phyloP scores from a whole-genome alignment of 2,888 invertebrate genomes.

The Andrena praecox region DNA sequence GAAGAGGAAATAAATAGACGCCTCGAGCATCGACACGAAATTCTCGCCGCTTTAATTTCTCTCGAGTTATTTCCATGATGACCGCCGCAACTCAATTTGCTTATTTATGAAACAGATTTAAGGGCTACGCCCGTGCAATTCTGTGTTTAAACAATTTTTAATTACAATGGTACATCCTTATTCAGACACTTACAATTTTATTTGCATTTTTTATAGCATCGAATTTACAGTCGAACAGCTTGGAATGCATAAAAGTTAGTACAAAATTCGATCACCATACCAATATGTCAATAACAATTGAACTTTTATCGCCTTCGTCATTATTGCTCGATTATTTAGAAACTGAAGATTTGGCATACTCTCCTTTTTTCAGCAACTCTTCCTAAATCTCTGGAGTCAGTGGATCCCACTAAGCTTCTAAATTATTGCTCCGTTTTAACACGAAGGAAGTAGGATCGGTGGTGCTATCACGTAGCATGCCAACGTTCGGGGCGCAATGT shows the following conservation, averaged over 20 bases:
- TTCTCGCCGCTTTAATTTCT: slow-evolving; percentile 44
- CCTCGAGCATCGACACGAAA: slow-evolving; percentile 12
- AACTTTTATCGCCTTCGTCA: no score
- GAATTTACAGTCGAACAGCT: neutral
- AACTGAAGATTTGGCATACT: neutral
- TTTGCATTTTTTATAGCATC: neutral
- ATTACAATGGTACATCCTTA: neutral
- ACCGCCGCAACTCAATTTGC: slow-evolving; percentile 25
- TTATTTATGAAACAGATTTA: slow-evolving; percentile 25
- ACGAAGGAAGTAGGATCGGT: neutral
- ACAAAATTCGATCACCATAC: no score
- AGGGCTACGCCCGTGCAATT: neutral
- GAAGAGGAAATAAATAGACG: slow-evolving; percentile 34
- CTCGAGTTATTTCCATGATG: slow-evolving; percentile 44
- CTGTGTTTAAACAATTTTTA: neutral
- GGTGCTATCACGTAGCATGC: slow-evolving; percentile 15
- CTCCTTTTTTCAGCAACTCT: neutral
- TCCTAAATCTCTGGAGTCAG: neutral
- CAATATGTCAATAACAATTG: no score
- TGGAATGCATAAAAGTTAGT: no score
- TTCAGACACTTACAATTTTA: neutral
- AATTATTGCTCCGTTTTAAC: slow-evolving; percentile 4
- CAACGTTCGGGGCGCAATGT: slow-evolving; percentile 1
- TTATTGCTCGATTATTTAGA: no score
- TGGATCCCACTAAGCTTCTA: neutral